Conservation (phyloP, 2,888 invertebrate species). For the Craniophora ligustri region DNA sequence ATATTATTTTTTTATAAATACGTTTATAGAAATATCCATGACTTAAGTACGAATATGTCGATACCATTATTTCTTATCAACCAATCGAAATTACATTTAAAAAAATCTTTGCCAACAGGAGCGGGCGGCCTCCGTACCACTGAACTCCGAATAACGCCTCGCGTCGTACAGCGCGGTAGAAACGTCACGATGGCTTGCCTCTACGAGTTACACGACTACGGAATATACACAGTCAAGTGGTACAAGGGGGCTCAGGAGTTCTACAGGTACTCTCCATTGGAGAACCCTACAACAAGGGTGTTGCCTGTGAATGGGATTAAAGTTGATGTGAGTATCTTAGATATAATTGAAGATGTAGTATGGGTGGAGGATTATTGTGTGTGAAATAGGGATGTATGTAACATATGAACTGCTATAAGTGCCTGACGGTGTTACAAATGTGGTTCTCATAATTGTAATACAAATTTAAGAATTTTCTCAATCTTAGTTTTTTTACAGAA, state of each 20-base stretch:
- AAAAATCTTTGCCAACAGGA: slow-evolving; percentile 77
- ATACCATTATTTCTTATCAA: background rate
- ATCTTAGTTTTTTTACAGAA: too few relatives aligned
- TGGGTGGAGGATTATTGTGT: background rate
- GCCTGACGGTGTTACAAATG: too few relatives aligned
- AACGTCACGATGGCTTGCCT: slow-evolving; percentile 92
- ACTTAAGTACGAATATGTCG: too few relatives aligned
- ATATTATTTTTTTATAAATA: too few relatives aligned
- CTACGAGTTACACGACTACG: slow-evolving; percentile 92
- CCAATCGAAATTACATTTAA: slow-evolving; percentile 9
- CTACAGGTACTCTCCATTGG: slow-evolving; percentile 94
- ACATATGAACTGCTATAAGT: background rate
- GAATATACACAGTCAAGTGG: slow-evolving; percentile 95
- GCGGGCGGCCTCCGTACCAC: slow-evolving; percentile 92
- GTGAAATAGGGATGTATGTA: background rate
- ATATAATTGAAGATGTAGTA: background rate
- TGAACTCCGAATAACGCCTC: slow-evolving; percentile 91
- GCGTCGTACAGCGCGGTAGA: slow-evolving; percentile 91
- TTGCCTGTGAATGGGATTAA: slow-evolving; percentile 92
- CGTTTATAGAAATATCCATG: too few relatives aligned
- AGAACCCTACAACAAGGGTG: slow-evolving; percentile 91
- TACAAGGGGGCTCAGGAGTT: slow-evolving; percentile 95
- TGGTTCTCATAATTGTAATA: too few relatives aligned
- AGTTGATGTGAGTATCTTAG: slow-evolving; percentile 92
- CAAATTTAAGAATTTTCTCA: too few relatives aligned